Evolutionary conservation across 1,140 invertebrate species (phyloP), one percentile per base, ranked within the genome.

Genomic region (Sarcophaga peregrina): DNA sequence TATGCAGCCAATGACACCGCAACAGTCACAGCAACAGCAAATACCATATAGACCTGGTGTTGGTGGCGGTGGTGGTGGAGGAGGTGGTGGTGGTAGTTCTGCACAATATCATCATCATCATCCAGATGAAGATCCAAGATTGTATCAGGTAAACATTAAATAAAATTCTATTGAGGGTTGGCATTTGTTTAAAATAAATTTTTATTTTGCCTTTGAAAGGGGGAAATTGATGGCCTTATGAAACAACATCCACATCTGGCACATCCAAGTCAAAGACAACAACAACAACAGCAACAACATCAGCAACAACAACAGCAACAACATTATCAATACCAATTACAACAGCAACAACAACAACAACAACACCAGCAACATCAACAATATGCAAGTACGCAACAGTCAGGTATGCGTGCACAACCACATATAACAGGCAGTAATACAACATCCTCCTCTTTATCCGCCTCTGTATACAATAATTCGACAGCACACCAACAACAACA

Each of bases 191-290:
- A 58, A 58, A 58, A 45, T 46, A 13, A 46, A 46, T 68, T 15
- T 68, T 81, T 62, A 15, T 50, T 82, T 50, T 10, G 13, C 6
- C 8, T 46, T 72, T 54, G 13, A 90, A n/a, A 93, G 85, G 94
- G 94, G 74, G 95, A 96, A 89, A 90, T 96, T 83, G 95, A 96
- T 87, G 94, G 93, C 75, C 90, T 95, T 80, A 95, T 95, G 92
- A 92, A 94, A 85, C 92, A 95, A 84, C 94, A 95, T 91, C 94
- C 93, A n/a, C 93, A 94, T 86, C 86, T 93, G 85, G 92, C 93
- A 81, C 92, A 93, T 87, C 91, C 92, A 82, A 91, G 91, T 85
- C 92, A 93, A 86, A 81, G 87, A 83, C 87, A 86, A 75, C 83
- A 84, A 72, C 86, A 85, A 52, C 87, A 86, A 48, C 81, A 84